phyloP scores from a whole-genome alignment of 92 coral and sea anemone species.

The Palythoa grandis region DNA sequence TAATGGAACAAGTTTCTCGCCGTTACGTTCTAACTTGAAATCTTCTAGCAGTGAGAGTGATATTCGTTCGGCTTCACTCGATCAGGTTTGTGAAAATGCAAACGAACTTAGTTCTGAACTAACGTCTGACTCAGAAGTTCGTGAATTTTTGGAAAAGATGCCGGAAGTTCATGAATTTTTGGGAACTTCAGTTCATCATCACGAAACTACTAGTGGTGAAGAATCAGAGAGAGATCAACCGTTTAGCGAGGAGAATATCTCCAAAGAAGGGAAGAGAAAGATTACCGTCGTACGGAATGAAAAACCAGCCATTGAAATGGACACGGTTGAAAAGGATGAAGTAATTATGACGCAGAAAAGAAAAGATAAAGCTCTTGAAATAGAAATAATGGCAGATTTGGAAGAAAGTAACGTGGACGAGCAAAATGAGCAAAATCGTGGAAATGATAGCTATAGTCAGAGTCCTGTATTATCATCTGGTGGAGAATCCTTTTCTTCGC shows the following conservation, averaged over 20 bases:
- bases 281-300: constrained; percentile 32
- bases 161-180: constrained; percentile 30
- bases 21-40: constrained; percentile 50
- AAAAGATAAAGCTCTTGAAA: constrained; percentile 14
- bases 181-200: constrained; percentile 6
- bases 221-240: constrained; percentile 30
- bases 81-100: constrained; percentile 19
- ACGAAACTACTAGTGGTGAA: constrained; percentile 15
- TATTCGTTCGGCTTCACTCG: not conserved
- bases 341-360: constrained; percentile 8
- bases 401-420: constrained; percentile 24
- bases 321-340: not conserved
- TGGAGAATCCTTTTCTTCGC: constrained; percentile 21
- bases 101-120: not conserved
- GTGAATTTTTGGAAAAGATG: constrained; percentile 33
- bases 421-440: not conserved
- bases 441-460: not conserved
- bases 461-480: not conserved
- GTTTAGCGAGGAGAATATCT: constrained; percentile 13
- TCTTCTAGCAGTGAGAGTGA: constrained; percentile 66
- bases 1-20: constrained; percentile 41
- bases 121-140: constrained; percentile 14
- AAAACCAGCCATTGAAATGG: not conserved
- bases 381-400: constrained; percentile 11
- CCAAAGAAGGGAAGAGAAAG: constrained; percentile 24